Conservation (phyloP, 2,888 invertebrate genomes). For the Leptinotarsa haldemani region DNA sequence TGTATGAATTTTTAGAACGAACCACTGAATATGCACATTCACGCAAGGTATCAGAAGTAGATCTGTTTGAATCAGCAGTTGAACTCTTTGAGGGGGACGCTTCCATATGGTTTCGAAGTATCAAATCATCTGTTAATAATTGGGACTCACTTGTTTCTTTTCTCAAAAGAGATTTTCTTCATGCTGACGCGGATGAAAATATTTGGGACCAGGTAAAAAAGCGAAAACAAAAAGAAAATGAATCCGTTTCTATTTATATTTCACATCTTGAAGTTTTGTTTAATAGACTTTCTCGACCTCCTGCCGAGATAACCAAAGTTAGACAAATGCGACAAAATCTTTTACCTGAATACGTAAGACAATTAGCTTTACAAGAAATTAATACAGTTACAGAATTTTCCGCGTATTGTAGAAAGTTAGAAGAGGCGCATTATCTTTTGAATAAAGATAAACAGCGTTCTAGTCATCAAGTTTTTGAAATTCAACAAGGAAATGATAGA, state of each 20-base stretch:
- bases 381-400: not conserved
- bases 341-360: not conserved
- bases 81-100: not conserved
- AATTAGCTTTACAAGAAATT: conserved; percentile 18
- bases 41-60: not conserved
- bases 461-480: not conserved
- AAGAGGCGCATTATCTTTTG: not conserved
- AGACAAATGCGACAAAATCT: conserved; percentile 14
- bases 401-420: not conserved
- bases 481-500: not conserved
- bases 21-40: not conserved
- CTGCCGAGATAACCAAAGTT: conserved; percentile 21
- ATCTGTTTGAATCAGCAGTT: not conserved
- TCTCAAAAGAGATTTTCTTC: conserved; percentile 28
- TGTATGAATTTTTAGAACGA: not conserved
- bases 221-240: conserved; percentile 17
- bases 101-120: conserved; percentile 14
- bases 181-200: conserved; percentile 19
- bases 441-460: not conserved
- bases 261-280: conserved; percentile 15
- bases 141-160: conserved; percentile 16
- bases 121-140: not conserved
- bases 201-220: conserved; percentile 28
- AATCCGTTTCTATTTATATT: conserved; percentile 22
- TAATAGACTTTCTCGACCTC: not conserved